phyloP scores from a whole-genome alignment of 2,888 invertebrate species.

The Drosophila niveifrons region DNA sequence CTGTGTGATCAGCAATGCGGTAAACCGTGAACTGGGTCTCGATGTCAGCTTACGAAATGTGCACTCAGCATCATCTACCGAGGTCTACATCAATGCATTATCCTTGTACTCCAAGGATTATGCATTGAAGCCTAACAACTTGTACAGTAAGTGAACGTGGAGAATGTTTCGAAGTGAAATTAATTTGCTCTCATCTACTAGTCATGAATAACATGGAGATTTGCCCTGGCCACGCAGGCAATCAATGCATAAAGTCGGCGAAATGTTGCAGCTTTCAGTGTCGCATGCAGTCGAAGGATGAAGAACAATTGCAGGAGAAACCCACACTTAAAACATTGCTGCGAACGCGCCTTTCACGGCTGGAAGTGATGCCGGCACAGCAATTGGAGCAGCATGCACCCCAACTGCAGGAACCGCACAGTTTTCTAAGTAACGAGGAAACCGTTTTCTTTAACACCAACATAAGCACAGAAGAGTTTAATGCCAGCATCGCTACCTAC shows the following conservation, averaged over 20 bases:
- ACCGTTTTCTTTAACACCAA: slow-evolving; percentile 82
- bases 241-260: slow-evolving; percentile 81
- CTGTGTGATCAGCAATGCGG: slow-evolving; percentile 86
- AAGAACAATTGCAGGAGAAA: slow-evolving; percentile 36
- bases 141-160: slow-evolving; percentile 77
- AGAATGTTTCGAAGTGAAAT: neutral
- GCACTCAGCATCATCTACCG: slow-evolving; percentile 87
- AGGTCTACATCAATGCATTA: slow-evolving; percentile 82
- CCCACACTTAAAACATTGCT: slow-evolving; percentile 55
- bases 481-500: slow-evolving; percentile 78
- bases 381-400: slow-evolving; percentile 72
- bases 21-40: slow-evolving; percentile 88
- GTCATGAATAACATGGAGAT: slow-evolving; percentile 84
- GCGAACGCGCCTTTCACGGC: slow-evolving; percentile 73
- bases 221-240: slow-evolving; percentile 75
- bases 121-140: slow-evolving; percentile 72
- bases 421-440: slow-evolving; percentile 84
- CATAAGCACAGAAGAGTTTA: slow-evolving; percentile 84
- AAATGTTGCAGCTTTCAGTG: slow-evolving; percentile 84
- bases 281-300: slow-evolving; percentile 63
- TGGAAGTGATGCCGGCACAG: slow-evolving; percentile 74
- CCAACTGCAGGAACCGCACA: slow-evolving; percentile 75
- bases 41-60: slow-evolving; percentile 90
- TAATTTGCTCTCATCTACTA: slow-evolving; percentile 27
- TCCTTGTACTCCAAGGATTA: slow-evolving; percentile 83